Evolutionary conservation across 2,797 vertebrate species (phyloP).

Genomic region (Rhabdomys pumilio): DNA sequence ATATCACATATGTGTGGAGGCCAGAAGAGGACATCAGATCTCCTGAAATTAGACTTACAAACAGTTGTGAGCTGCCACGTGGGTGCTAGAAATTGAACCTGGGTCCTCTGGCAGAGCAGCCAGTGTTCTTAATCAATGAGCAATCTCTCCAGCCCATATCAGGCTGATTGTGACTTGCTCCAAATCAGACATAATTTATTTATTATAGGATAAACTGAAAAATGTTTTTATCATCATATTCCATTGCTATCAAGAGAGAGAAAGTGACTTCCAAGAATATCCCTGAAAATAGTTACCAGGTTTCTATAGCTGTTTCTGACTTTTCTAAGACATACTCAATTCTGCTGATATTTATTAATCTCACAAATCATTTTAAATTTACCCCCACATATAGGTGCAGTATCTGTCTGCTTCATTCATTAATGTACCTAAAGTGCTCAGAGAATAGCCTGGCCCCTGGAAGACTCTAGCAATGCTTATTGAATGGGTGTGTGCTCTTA

Average conservation of each 20-base stretch:
- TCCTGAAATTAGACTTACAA: neutral
- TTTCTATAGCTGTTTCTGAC: neutral
- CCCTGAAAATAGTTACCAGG: neutral
- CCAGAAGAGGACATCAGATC: neutral
- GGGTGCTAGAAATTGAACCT: neutral
- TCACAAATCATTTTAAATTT: conserved; percentile 34
- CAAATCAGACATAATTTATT: conserved; percentile 27
- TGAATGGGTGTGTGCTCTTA: neutral
- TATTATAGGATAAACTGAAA: conserved; percentile 12
- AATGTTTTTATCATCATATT: conserved; percentile 48
- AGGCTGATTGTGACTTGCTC: neutral
- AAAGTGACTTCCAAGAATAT: conserved; percentile 25
- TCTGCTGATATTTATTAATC: neutral
- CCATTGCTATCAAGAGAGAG: neutral
- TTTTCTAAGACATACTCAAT: neutral
- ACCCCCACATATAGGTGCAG: neutral
- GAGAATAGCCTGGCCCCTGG: neutral
- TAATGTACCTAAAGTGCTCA: neutral
- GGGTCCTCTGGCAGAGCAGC: neutral
- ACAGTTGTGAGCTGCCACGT: neutral
- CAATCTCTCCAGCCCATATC: neutral
- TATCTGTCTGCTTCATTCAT: neutral
- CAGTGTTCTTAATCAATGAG: neutral
- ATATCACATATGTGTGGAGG: neutral
- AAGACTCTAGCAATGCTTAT: neutral